These are phyloP conservation scores for Hippocampus mohnikei DNA, from an alignment of 2,113 vertebrate species.

Conservation along the genomic window DNA sequence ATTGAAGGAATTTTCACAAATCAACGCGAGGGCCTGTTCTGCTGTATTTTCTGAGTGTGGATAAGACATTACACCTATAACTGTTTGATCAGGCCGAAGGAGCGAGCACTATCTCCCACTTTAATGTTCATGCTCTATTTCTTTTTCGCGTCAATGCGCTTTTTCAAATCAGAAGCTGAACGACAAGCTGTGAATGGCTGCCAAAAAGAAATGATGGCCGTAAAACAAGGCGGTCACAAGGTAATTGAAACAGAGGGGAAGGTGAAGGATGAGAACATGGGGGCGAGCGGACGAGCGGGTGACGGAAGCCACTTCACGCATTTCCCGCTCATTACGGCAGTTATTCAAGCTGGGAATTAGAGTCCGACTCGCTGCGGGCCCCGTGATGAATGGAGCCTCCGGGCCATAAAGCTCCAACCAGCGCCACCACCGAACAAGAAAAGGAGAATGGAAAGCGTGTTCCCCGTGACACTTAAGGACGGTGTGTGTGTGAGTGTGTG, in stretches of 20 bases:
- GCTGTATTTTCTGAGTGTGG: background rate
- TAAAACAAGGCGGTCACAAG: background rate
- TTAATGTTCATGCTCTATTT: background rate
- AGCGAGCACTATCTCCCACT: background rate
- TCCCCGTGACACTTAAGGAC: background rate
- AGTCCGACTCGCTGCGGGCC: slow-evolving; percentile 35
- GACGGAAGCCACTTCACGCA: slow-evolving; percentile 47
- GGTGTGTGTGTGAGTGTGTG: background rate
- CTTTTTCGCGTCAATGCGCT: background rate
- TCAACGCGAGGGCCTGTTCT: too few relatives aligned
- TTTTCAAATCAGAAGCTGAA: background rate
- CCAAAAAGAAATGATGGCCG: background rate
- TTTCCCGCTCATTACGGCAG: slow-evolving; percentile 61
- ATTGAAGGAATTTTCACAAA: too few relatives aligned
- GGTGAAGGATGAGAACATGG: slow-evolving; percentile 39
- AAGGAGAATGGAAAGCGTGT: slow-evolving; percentile 3
- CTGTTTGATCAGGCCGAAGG: background rate
- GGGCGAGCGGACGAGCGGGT: slow-evolving; percentile 31
- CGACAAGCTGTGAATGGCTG: background rate
- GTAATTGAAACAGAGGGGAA: slow-evolving; percentile 45
- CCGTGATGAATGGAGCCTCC: slow-evolving; percentile 38
- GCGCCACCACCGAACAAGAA: background rate
- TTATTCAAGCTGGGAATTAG: slow-evolving; percentile 56
- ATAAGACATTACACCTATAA: background rate
- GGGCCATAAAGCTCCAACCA: slow-evolving; percentile 34